These are phyloP conservation scores for Belonocnema kinseyi DNA, from an alignment of 1,140 invertebrate genomes.

Conservation along the genomic window DNA sequence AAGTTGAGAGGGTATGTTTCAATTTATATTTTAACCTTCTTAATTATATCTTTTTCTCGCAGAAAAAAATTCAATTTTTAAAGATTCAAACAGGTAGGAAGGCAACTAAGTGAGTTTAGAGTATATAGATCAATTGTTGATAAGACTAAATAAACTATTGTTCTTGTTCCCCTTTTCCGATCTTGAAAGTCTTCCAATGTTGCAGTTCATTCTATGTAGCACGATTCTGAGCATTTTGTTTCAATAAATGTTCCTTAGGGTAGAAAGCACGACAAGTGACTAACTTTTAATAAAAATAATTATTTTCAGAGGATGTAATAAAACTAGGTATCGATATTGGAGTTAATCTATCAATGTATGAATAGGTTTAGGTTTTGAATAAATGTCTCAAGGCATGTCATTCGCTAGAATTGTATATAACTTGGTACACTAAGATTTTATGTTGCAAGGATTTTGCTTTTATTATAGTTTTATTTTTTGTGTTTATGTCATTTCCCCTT, in stretches of 20 bases:
- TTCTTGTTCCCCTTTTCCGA: not conserved
- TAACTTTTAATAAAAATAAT: not conserved
- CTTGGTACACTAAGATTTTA: not conserved
- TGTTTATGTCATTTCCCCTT: not conserved
- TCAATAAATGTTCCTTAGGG: not conserved
- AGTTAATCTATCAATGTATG: not conserved
- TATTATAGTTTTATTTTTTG: not conserved
- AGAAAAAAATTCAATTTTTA: not conserved
- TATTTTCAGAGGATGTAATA: not conserved
- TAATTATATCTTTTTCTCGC: not conserved
- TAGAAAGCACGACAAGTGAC: not conserved
- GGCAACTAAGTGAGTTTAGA: slow-evolving; percentile 12
- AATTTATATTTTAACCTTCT: not conserved
- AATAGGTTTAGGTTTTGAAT: too few species aligned
- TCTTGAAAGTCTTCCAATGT: slow-evolving; percentile 1
- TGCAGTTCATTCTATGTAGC: slow-evolving; percentile 3
- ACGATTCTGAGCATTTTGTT: not conserved
- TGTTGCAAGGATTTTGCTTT: slow-evolving; percentile 3
- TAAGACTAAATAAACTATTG: not conserved
- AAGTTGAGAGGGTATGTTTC: slow-evolving; percentile 91
- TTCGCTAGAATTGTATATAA: too few species aligned
- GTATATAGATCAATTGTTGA: not conserved
- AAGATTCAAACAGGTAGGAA: slow-evolving; percentile 6
- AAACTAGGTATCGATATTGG: not conserved
- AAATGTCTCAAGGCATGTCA: too few species aligned